Conservation (phyloP, 2,797 vertebrate species). For the Malurus splendens region DNA sequence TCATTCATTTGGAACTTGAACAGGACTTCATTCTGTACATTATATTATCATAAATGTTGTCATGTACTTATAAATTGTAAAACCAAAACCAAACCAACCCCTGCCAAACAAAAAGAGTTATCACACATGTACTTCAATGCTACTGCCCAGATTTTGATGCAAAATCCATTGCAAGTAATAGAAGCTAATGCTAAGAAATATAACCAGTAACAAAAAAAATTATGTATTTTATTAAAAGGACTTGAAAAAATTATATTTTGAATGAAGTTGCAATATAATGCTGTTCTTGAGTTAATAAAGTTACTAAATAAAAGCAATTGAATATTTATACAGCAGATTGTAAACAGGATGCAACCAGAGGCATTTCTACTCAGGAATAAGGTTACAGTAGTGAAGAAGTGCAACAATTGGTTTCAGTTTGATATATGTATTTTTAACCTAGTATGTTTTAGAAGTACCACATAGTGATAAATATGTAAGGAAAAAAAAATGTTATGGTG, state of each 20-base stretch:
- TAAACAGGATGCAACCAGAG: not conserved
- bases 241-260: not conserved
- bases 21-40: constrained; percentile 32
- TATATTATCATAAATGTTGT: constrained; percentile 34
- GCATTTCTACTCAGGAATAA: not conserved
- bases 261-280: not conserved
- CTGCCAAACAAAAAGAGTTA: not conserved
- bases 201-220: not conserved
- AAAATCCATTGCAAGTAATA: constrained; percentile 30
- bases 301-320: not conserved
- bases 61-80: constrained; percentile 46
- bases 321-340: not conserved
- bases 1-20: constrained; percentile 39
- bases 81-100: constrained; percentile 46
- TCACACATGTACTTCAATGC: not conserved
- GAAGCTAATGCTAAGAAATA: not conserved
- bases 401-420: not conserved
- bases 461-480: not conserved
- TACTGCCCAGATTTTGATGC: not conserved
- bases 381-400: not conserved
- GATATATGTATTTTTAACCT: not conserved
- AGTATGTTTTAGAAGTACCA: not conserved
- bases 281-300: not conserved
- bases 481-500: not conserved
- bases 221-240: constrained; percentile 16